Percentiles rank a stretch among this genome's conserved stretches.
Evolutionary conservation across 2,888 invertebrate genomes (phyloP).

Genomic region (Archaeoteleia sp.): DNA sequence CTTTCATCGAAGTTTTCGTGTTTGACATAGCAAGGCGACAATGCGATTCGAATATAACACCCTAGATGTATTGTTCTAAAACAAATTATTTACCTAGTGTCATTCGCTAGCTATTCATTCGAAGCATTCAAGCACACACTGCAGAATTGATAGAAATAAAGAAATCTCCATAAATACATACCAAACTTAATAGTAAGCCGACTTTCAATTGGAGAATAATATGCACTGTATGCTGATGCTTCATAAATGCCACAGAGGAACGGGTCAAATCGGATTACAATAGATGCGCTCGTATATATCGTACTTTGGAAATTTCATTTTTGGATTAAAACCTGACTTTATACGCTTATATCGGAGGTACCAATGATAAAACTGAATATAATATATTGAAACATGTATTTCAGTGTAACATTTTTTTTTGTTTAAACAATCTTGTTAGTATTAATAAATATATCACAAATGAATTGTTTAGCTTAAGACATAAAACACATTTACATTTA

Average conservation of each 20-base stretch:
- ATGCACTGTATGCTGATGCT: conserved; percentile 9
- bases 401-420: too few relatives aligned
- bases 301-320: too few relatives aligned
- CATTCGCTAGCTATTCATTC: conserved; percentile 49
- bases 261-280: not conserved
- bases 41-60: conserved; percentile 24
- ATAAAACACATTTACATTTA: conserved; percentile 18
- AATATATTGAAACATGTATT: too few relatives aligned
- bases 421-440: too few relatives aligned
- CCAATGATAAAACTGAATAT: too few relatives aligned
- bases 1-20: conserved; percentile 5
- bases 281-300: too few relatives aligned
- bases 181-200: too few relatives aligned
- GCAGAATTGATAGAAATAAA: conserved; percentile 47
- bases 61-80: conserved; percentile 26
- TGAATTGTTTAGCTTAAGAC: too few relatives aligned
- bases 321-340: too few relatives aligned
- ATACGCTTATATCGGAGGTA: too few relatives aligned
- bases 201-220: conserved; percentile 5
- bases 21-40: conserved; percentile 19
- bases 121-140: conserved; percentile 60
- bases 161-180: too few relatives aligned
- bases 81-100: conserved; percentile 47
- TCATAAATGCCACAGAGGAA: conserved; percentile 13
- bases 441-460: not conserved